Evolutionary conservation across 1,140 invertebrate species (phyloP).

Genomic region (Pseudomyrmex pallidus): DNA sequence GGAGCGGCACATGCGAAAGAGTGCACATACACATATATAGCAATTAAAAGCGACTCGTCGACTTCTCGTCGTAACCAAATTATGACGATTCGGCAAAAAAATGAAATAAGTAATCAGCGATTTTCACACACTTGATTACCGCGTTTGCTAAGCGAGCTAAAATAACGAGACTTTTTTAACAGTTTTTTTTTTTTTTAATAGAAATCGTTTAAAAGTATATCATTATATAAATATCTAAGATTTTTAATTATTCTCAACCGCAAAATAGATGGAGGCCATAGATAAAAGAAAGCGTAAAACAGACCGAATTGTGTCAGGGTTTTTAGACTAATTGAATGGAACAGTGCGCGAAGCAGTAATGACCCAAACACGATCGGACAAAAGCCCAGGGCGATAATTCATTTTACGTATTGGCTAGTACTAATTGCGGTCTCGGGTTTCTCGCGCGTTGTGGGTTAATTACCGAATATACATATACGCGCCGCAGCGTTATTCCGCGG

Average conservation of each 20-base stretch:
- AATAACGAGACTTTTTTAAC: not conserved
- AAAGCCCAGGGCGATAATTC: slow-evolving; percentile 76
- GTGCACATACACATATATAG: not conserved
- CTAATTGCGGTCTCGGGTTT: slow-evolving; percentile 75
- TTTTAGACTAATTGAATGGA: slow-evolving; percentile 66
- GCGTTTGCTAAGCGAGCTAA: slow-evolving; percentile 10
- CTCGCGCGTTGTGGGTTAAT: slow-evolving; percentile 72
- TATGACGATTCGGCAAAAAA: slow-evolving; percentile 46
- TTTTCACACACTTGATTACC: slow-evolving; percentile 5
- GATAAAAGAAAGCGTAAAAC: slow-evolving; percentile 33
- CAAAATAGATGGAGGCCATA: not conserved
- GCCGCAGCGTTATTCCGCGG: slow-evolving; percentile 21
- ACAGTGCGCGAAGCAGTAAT: slow-evolving; percentile 60
- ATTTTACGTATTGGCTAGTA: slow-evolving; percentile 75
- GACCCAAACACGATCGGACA: slow-evolving; percentile 51
- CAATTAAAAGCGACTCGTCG: slow-evolving; percentile 47
- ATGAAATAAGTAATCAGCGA: slow-evolving; percentile 9
- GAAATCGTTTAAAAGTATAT: too few species aligned
- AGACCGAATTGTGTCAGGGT: not conserved
- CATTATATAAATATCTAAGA: slow-evolving; percentile 1
- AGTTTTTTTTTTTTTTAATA: too few species aligned
- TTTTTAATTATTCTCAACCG: slow-evolving; percentile 3
- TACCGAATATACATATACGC: slow-evolving; percentile 57
- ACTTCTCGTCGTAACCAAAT: slow-evolving; percentile 44
- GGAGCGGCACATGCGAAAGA: not conserved